Base-by-base conservation (phyloP, 2,113 vertebrate species). In the Toxotes chatareus region DNA sequence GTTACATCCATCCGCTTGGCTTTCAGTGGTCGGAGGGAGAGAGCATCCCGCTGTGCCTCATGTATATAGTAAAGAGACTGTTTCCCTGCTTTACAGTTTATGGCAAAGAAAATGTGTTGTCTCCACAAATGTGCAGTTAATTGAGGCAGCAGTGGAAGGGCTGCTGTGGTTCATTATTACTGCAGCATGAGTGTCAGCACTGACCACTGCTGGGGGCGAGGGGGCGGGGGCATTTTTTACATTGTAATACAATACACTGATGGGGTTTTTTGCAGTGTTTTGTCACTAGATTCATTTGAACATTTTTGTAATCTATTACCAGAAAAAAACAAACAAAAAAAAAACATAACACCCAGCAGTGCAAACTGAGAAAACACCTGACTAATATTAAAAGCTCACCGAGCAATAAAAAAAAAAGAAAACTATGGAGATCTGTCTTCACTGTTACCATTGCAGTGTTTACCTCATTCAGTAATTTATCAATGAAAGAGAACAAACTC, bases 1-100 rank as follows among this genome's bases (percentile, higher is more conserved):
- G 82, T 85, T 82, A 84, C 72, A 81, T 89, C 64, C 53, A 10
- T 75, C 34, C 65, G 64, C 75, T 53, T 56, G 76, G 65, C 56
- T 67, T 61, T 56, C 61, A 71, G 42, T 40, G 60, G 63, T 72
- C 53, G 44, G 42, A 84, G 74, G 44, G 42, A 84, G 74, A 64
- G 55, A 75, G 79, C 73, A 57, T 60, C 59, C 67, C 4, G 11
- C 44, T n/a, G 73, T 38, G 69, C 60, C 27, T 68, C 27, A 38
- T 47, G 47, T 51, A 67, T 19, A 55, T 70, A 59, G 66, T 46
- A 63, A 31, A 76, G 64, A 64, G 23, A 27, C 32, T 40, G 14
- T 40, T 57, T 57, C 60, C 27, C 16, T 34, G 44, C 49, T 65
- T 1, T 53, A 36, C 16, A 47, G 40, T 77, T 82, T 68, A 68